A percentile compares a stretch with the other conserved stretches of the same genome.
Conservation (phyloP, 2,888 invertebrate species). For the Eupithecia pulchellata region DNA sequence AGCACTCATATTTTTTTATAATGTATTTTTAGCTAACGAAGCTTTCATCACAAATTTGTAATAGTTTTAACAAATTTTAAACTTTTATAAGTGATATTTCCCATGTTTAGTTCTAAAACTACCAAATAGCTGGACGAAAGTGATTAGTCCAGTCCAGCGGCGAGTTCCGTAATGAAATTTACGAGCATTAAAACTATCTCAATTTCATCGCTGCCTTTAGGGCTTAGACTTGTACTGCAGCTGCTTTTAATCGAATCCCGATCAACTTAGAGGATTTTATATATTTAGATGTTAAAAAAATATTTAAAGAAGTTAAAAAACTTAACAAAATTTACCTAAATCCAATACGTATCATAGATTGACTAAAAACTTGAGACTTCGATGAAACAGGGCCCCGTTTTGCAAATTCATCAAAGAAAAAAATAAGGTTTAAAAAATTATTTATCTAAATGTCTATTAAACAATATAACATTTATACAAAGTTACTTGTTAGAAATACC, state of each 20-base stretch:
- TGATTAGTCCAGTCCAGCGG: slow-evolving; percentile 77
- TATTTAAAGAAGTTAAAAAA: too few species aligned
- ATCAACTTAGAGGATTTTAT: slow-evolving; percentile 76
- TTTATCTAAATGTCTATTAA: too few species aligned
- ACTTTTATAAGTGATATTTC: slow-evolving; percentile 36
- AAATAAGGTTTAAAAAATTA: too few species aligned
- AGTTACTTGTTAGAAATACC: too few species aligned
- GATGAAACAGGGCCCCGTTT: too few species aligned
- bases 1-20: too few species aligned
- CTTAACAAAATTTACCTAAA: too few species aligned
- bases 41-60: not conserved
- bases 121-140: slow-evolving; percentile 67
- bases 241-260: slow-evolving; percentile 80
- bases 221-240: slow-evolving; percentile 68
- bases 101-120: slow-evolving; percentile 66
- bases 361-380: too few species aligned
- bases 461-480: too few species aligned
- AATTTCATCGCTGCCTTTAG: slow-evolving; percentile 73
- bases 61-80: slow-evolving; percentile 1
- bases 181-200: slow-evolving; percentile 83
- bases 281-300: slow-evolving; percentile 70
- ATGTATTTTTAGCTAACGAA: too few species aligned
- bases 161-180: slow-evolving; percentile 76
- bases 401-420: too few species aligned
- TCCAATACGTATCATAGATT: too few species aligned